phyloP scores from a whole-genome alignment of 2,113 vertebrate genomes.

The Mastomys natalensis region DNA sequence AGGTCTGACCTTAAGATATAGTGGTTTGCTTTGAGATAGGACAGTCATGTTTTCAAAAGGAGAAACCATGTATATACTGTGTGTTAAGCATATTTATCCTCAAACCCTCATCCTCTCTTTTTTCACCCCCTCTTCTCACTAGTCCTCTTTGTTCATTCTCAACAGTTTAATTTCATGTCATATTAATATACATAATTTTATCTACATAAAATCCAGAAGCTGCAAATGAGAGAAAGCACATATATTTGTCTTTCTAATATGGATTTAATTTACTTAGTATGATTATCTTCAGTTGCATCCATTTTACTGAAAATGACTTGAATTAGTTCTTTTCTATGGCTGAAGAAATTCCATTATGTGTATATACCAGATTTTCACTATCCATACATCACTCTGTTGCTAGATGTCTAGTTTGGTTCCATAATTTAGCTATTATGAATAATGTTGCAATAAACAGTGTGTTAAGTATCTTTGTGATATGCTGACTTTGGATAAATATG shows the following conservation, averaged over 20 bases:
- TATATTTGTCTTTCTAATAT: neutral
- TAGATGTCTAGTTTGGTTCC: neutral
- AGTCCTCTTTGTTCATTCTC: neutral
- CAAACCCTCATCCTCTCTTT: no score
- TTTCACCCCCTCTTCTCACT: neutral
- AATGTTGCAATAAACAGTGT: neutral
- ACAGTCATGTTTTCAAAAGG: neutral
- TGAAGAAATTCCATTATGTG: neutral
- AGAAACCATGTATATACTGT: neutral
- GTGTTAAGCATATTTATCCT: neutral
- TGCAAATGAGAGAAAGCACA: neutral
- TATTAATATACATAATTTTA: neutral
- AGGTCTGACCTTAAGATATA: neutral
- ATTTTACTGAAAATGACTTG: neutral
- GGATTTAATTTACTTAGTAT: neutral
- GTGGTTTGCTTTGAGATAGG: neutral
- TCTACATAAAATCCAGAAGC: neutral
- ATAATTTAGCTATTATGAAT: neutral
- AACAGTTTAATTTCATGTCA: neutral
- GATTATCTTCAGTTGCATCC: neutral
- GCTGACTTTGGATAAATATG: neutral
- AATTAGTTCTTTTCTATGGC: neutral
- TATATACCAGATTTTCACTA: neutral
- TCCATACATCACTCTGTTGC: neutral
- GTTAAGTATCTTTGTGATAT: neutral